phyloP scores from a whole-genome alignment of 92 coral and sea anemone genomes.

The Scolanthus callimorphus region DNA sequence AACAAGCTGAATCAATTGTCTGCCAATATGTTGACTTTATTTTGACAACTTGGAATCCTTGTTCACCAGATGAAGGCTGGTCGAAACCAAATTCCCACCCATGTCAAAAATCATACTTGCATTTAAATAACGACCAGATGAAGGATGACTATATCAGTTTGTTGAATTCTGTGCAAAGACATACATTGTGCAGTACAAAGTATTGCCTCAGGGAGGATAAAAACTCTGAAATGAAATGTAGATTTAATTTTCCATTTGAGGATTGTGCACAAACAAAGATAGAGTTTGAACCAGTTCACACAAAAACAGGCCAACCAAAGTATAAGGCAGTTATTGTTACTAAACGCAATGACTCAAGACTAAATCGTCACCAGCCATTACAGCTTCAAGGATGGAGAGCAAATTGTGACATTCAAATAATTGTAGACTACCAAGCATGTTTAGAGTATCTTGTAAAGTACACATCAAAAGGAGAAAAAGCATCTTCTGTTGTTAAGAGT shows the following conservation, averaged over 20 bases:
- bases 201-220: slow-evolving; percentile 31
- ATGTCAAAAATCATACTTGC: slow-evolving; percentile 48
- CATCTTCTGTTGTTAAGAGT: slow-evolving; percentile 46
- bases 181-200: slow-evolving; percentile 49
- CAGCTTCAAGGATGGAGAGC: slow-evolving; percentile 77
- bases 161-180: slow-evolving; percentile 52
- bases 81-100: slow-evolving; percentile 59
- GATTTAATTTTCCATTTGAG: slow-evolving; percentile 63
- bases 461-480: slow-evolving; percentile 51
- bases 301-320: slow-evolving; percentile 33
- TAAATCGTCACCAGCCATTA: slow-evolving; percentile 60
- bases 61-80: slow-evolving; percentile 69
- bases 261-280: slow-evolving; percentile 36
- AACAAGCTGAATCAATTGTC: slow-evolving; percentile 49
- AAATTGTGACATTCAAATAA: slow-evolving; percentile 48
- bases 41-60: slow-evolving; percentile 65
- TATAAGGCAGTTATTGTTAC: slow-evolving; percentile 58
- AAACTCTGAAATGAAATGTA: slow-evolving; percentile 34
- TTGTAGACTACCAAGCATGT: slow-evolving; percentile 50
- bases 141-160: slow-evolving; percentile 48
- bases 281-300: slow-evolving; percentile 40
- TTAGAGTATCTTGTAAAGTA: slow-evolving; percentile 55
- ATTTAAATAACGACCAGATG: slow-evolving; percentile 10
- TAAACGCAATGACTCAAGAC: slow-evolving; percentile 47
- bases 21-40: slow-evolving; percentile 71